Evolutionary conservation across 92 coral and sea anemone genomes (phyloP).

Genomic region (Porites divaricata): DNA sequence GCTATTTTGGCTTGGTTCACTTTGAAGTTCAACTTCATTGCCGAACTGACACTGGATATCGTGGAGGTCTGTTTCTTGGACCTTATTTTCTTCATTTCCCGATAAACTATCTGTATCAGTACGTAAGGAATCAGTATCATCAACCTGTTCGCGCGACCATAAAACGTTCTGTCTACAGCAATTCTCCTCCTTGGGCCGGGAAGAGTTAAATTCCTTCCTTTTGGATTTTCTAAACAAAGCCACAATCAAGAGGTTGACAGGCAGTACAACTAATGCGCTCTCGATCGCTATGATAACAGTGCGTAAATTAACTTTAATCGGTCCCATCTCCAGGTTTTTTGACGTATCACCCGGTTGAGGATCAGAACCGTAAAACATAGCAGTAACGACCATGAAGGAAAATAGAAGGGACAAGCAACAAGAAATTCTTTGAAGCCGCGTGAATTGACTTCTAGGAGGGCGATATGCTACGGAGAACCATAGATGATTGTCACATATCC

Average conservation of each 20-base stretch:
- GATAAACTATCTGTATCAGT: not conserved
- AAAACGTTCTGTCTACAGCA: not conserved
- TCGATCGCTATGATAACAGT: slow-evolving; percentile 68
- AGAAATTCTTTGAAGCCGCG: slow-evolving; percentile 77
- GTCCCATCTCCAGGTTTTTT: slow-evolving; percentile 62
- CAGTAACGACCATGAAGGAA: slow-evolving; percentile 77
- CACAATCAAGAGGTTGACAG: slow-evolving; percentile 71
- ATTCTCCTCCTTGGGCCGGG: not conserved
- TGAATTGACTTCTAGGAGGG: slow-evolving; percentile 79
- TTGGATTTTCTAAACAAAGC: slow-evolving; percentile 65
- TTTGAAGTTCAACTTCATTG: not conserved
- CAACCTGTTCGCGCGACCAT: not conserved
- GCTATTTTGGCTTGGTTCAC: not conserved
- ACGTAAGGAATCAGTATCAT: slow-evolving; percentile 7
- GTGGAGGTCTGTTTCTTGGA: not conserved
- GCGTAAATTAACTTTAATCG: slow-evolving; percentile 61
- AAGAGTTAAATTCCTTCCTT: slow-evolving; percentile 20
- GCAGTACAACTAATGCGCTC: slow-evolving; percentile 66
- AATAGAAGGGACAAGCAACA: slow-evolving; percentile 78
- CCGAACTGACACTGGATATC: slow-evolving; percentile 20
- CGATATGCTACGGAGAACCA: slow-evolving; percentile 79
- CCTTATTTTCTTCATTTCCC: not conserved
- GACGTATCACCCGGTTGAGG: slow-evolving; percentile 70
- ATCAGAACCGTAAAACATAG: slow-evolving; percentile 82
- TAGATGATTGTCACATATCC: slow-evolving; percentile 73